These are phyloP conservation scores for Aporophyla nigra DNA, from an alignment of 2,888 invertebrate genomes.

Conservation along the genomic window DNA sequence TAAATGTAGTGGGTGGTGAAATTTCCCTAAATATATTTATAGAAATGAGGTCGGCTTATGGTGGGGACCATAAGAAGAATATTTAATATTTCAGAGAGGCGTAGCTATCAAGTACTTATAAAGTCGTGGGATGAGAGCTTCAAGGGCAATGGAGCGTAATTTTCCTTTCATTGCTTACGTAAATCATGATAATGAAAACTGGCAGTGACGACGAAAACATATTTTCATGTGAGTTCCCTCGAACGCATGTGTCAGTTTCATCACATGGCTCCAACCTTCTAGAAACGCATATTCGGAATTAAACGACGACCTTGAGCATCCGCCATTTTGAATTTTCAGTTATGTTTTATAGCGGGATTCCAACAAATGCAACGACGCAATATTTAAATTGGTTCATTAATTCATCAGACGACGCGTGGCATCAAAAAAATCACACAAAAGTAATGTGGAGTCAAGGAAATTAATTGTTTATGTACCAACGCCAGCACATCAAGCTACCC, in stretches of 20 bases:
- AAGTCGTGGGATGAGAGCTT: background rate
- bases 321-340: background rate
- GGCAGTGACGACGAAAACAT: constrained; percentile 1
- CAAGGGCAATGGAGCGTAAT: background rate
- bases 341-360: background rate
- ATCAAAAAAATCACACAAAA: background rate
- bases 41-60: background rate
- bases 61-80: constrained; percentile 6
- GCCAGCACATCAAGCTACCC: too few relatives aligned
- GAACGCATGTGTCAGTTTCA: background rate
- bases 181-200: background rate
- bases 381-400: background rate
- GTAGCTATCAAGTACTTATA: background rate
- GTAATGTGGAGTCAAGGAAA: background rate
- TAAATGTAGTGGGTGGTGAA: background rate
- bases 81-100: constrained; percentile 9
- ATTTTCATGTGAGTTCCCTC: background rate
- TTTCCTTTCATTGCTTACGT: constrained; percentile 13
- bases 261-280: background rate
- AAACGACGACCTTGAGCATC: background rate
- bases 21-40: background rate
- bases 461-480: background rate
- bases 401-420: background rate
- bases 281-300: background rate
- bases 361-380: background rate